Base-by-base conservation (phyloP, 2,888 invertebrate species). In the Catotricha subobsoleta region DNA sequence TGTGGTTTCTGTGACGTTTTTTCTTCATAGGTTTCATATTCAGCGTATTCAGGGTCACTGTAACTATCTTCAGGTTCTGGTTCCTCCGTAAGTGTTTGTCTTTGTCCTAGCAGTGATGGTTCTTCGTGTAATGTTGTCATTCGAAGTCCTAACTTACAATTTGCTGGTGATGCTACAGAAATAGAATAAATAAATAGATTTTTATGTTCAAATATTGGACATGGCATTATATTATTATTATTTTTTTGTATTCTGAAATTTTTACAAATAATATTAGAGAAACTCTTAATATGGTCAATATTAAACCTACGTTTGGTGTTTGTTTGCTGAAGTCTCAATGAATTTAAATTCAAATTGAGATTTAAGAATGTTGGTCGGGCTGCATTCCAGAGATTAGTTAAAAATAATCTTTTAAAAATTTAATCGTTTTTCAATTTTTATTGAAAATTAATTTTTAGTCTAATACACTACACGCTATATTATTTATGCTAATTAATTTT, bases 341-440 rank as follows among this genome's bases (percentile, higher is more conserved):
- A 77, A 73, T 87, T 88, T 69, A 86, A 76, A 74, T 84, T 88
- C 74, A 87, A 73, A 73, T 82, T 88, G 72, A 94, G 82, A 78
- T 91, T 92, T 71, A 94, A 81, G 78, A 91, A 94, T 66, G 91
- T 94, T 63, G 94, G 94, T 60, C 94, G 86, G 67, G 92, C 92
- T 94, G 91, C 72, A 80, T 80, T 21, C 38, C 23, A 43, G 31
- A 23, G 8, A 15, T 9, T 21, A 12, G 12, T 13, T 13, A 30
- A 10, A 10, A 27, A 6, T 30, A 13, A 30, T 33, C 16, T 33
- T 15, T 16, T 16, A n/a, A n/a, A n/a, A n/a, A n/a, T n/a, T n/a
- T n/a, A n/a, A n/a, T n/a, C n/a, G n/a, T n/a, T n/a, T n/a, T n/a
- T n/a, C n/a, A n/a, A n/a, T n/a, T n/a, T n/a, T n/a, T n/a, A n/a